phyloP scores from a whole-genome alignment of 2,797 vertebrate genomes.

The Malurus splendens region DNA sequence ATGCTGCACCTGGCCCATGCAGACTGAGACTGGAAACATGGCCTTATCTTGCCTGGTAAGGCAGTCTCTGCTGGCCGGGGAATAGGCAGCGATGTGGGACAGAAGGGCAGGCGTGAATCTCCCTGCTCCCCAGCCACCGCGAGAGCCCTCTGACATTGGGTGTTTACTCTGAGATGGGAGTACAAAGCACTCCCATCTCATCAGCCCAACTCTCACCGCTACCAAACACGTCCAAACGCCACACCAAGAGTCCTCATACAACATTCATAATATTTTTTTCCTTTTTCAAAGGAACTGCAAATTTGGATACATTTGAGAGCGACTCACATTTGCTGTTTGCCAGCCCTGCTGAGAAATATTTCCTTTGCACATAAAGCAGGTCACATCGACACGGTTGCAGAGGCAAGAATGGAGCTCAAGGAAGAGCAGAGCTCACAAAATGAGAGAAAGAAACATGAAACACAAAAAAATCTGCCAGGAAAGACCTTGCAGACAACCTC shows the following conservation, averaged over 20 bases:
- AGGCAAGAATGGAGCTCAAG: not conserved
- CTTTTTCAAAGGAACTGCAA: not conserved
- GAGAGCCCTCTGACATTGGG: rapidly evolving
- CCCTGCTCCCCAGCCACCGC: not conserved
- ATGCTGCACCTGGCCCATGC: rapidly evolving
- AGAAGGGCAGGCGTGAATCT: not conserved
- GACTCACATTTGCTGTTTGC: not conserved
- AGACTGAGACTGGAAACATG: not conserved
- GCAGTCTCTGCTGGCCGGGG: not conserved
- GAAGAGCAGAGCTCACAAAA: not conserved
- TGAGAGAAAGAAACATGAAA: not conserved
- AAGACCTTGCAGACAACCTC: not conserved
- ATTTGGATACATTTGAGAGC: not conserved
- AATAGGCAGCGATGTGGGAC: not conserved
- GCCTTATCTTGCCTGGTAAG: not conserved
- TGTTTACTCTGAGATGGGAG: too few relatives aligned
- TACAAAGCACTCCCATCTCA: not conserved
- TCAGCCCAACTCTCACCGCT: not conserved
- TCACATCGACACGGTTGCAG: not conserved
- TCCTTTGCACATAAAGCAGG: not conserved
- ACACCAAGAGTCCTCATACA: not conserved
- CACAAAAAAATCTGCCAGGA: not conserved
- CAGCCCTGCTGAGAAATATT: not conserved
- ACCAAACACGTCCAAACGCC: not conserved
- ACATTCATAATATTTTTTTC: not conserved